Percentiles rank a stretch among this genome's conserved stretches.
These are phyloP conservation scores for Mandrillus leucophaeus DNA, from an alignment of 2,113 vertebrate species.

Conservation along the genomic window DNA sequence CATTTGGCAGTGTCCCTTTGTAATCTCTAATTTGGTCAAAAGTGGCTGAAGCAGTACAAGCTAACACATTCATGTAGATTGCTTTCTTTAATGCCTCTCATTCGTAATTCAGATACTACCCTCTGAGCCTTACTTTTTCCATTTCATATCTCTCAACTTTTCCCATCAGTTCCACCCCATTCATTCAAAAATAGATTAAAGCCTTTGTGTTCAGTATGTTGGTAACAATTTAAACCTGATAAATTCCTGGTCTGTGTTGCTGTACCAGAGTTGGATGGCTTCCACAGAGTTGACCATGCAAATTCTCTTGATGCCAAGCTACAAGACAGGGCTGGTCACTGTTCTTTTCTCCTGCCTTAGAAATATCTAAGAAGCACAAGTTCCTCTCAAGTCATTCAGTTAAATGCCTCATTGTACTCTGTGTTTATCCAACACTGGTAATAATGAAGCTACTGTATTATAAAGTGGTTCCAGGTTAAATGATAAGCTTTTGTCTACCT, in stretches of 20 bases:
- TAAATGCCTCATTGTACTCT: conserved; percentile 64
- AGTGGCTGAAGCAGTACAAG: conserved; percentile 43
- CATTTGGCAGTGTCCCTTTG: conserved; percentile 72
- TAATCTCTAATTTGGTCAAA: conserved; percentile 55
- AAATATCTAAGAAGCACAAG: conserved; percentile 10
- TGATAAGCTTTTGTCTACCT: conserved; percentile 74
- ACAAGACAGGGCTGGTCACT: background rate
- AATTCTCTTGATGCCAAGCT: conserved; percentile 44
- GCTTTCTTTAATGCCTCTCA: conserved; percentile 8
- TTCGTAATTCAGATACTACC: conserved; percentile 52
- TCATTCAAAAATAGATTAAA: conserved; percentile 57
- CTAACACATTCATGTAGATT: background rate
- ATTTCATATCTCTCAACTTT: conserved; percentile 45
- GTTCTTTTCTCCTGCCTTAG: conserved; percentile 38
- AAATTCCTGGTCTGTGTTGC: conserved; percentile 54
- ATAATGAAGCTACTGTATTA: conserved; percentile 52
- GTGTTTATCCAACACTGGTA: conserved; percentile 60
- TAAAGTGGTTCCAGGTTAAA: conserved; percentile 47
- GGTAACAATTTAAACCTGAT: conserved; percentile 33
- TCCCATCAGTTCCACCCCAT: conserved; percentile 33
- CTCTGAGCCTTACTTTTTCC: conserved; percentile 39
- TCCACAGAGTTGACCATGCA: conserved; percentile 44
- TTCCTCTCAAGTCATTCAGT: conserved; percentile 60
- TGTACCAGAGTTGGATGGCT: conserved; percentile 64
- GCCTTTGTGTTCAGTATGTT: conserved; percentile 20